Evolutionary conservation across 2,888 invertebrate genomes (phyloP), one percentile per base, ranked within the genome.

Genomic region (Frankliniella fusca): DNA sequence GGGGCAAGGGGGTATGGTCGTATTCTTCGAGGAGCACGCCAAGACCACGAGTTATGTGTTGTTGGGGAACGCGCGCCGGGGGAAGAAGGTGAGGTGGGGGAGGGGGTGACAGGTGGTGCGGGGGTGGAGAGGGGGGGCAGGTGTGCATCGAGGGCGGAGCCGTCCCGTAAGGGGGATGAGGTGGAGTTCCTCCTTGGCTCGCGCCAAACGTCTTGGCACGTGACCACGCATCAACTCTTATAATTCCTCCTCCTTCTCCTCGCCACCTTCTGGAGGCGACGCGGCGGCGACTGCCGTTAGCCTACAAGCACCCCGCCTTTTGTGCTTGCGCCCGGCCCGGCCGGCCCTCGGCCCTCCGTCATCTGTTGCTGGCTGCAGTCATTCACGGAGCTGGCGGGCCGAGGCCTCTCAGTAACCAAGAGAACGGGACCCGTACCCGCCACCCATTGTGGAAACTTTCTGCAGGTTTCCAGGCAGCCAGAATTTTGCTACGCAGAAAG

Each of bases 11-110:
- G n/a, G n/a, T n/a, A n/a, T n/a, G n/a, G n/a, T n/a, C n/a, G 70
- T 70, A 70, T 11, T 54, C 54, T 18, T 18, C 54, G 23, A 70
- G 70, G 18, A 65, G 70, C 23, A 11, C n/a, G 70, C n/a, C 23
- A 70, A 54, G 70, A 23, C n/a, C 70, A 70, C 70, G 70, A 70
- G 70, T 70, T 70, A 70, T 70, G 70, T 23, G 70, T 70, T 70
- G 70, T 70, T 9, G 70, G 70, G 70, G 23, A 70, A 70, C 23
- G n/a, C 70, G 23, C 70, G 70, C 15, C 54, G 54, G 8, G 3
- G 70, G 7, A n/a, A n/a, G 20, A n/a, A 2, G 65, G 2, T 9
- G 65, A n/a, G 18, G 65, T 9, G n/a, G n/a, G 65, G 15, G 65
- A n/a, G n/a, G 65, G 65, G 65, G 18, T 65, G 65, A 65, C 65